Evolutionary conservation across 2,113 vertebrate genomes (phyloP).

Genomic region (Mormoops blainvillei): DNA sequence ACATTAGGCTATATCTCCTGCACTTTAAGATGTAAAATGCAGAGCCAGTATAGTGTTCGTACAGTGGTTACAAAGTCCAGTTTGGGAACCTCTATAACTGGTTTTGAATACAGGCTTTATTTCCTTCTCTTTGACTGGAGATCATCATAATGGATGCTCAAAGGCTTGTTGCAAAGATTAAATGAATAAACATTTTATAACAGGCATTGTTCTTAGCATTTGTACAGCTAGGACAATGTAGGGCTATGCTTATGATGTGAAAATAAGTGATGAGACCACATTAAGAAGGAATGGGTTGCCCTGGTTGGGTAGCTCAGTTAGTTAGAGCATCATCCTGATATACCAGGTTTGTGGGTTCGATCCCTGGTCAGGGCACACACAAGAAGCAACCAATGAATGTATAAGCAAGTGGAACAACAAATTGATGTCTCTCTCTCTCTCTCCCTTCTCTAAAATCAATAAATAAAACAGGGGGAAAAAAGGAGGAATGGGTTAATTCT

Average conservation of each 20-base stretch:
- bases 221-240: not conserved
- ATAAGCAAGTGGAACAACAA: too few relatives aligned
- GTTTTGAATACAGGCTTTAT: not conserved
- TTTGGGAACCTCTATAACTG: not conserved
- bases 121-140: not conserved
- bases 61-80: fast-evolving
- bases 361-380: too few relatives aligned
- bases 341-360: too few relatives aligned
- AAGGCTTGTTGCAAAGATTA: not conserved
- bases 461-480: too few relatives aligned
- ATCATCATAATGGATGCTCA: not conserved
- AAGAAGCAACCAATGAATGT: too few relatives aligned
- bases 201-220: not conserved
- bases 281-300: not conserved
- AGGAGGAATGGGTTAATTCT: not conserved
- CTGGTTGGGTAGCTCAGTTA: too few relatives aligned
- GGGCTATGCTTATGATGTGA: not conserved
- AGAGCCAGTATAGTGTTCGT: not conserved
- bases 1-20: not conserved
- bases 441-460: too few relatives aligned
- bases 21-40: not conserved
- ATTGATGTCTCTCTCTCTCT: too few relatives aligned
- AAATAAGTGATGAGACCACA: not conserved
- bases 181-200: not conserved
- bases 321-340: too few relatives aligned